phyloP scores from a whole-genome alignment of 2,797 vertebrate species.

The Lepilemur septentrionalis region DNA sequence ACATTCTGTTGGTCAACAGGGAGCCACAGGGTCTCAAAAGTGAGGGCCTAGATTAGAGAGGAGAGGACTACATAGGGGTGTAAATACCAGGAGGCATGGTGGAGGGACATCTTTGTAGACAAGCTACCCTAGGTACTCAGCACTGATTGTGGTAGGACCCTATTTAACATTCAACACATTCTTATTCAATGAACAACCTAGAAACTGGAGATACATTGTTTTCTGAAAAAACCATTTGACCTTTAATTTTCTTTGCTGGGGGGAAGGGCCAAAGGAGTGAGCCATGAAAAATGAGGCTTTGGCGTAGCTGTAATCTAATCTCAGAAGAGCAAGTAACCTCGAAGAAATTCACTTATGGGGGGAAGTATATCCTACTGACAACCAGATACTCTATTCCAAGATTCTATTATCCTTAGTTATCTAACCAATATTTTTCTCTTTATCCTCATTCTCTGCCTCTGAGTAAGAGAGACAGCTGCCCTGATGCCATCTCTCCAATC shows the following conservation, averaged over 20 bases:
- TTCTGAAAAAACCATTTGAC: constrained; percentile 58
- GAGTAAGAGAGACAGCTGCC: constrained; percentile 59
- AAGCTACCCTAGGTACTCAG: neutral
- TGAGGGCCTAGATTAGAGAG: neutral
- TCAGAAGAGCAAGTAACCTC: constrained; percentile 76
- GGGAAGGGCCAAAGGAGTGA: constrained; percentile 25
- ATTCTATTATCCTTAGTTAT: constrained; percentile 56
- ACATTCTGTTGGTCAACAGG: neutral
- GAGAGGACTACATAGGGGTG: neutral
- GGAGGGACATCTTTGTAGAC: neutral
- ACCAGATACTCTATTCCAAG: constrained; percentile 68
- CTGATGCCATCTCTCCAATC: constrained; percentile 42
- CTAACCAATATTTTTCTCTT: constrained; percentile 64
- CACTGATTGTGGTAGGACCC: neutral
- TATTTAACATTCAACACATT: constrained; percentile 39
- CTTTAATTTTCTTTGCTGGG: constrained; percentile 67
- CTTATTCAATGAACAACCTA: constrained; percentile 25
- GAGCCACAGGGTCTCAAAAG: neutral
- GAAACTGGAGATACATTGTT: constrained; percentile 51
- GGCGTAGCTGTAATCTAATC: constrained; percentile 75
- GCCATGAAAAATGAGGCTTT: constrained; percentile 56
- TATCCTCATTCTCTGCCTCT: constrained; percentile 57
- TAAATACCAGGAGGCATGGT: neutral
- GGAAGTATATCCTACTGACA: constrained; percentile 71
- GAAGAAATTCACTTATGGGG: constrained; percentile 75